phyloP scores from a whole-genome alignment of 2,888 invertebrate species.

The Ormyrus rosae region DNA sequence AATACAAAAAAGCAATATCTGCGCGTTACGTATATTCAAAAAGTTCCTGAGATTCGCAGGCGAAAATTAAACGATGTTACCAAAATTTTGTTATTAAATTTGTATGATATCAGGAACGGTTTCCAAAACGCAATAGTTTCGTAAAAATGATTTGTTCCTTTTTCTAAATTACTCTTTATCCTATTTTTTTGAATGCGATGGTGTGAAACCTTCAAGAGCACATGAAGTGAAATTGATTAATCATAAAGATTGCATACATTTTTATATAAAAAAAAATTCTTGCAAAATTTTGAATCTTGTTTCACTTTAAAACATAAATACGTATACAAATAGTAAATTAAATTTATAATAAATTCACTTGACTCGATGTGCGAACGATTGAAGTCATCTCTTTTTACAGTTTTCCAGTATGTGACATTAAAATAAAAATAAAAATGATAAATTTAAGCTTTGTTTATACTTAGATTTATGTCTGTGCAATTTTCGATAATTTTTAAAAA shows the following conservation, averaged over 20 bases:
- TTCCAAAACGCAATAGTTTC: constrained; percentile 10
- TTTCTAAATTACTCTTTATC: background rate
- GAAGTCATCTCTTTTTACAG: background rate
- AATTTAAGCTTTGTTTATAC: constrained; percentile 27
- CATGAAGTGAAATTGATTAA: background rate
- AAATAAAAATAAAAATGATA: constrained; percentile 1
- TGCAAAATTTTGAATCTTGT: background rate
- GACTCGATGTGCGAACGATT: no score
- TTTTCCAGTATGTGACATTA: background rate
- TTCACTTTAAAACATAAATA: constrained; percentile 11
- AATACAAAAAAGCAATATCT: constrained; percentile 14
- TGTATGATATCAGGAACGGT: constrained; percentile 20
- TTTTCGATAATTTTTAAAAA: constrained; percentile 8
- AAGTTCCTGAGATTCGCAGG: constrained; percentile 30
- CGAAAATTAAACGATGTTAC: background rate
- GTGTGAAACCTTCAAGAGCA: background rate
- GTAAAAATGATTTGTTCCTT: background rate
- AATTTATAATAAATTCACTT: background rate
- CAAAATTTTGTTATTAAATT: constrained; percentile 11
- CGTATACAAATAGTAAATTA: background rate
- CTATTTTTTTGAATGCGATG: background rate
- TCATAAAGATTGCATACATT: background rate
- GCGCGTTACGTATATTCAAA: constrained; percentile 3
- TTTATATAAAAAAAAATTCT: background rate
- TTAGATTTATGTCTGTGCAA: constrained; percentile 14